phyloP scores from a whole-genome alignment of 2,888 invertebrate genomes.

The Amblyteles armatorius region DNA sequence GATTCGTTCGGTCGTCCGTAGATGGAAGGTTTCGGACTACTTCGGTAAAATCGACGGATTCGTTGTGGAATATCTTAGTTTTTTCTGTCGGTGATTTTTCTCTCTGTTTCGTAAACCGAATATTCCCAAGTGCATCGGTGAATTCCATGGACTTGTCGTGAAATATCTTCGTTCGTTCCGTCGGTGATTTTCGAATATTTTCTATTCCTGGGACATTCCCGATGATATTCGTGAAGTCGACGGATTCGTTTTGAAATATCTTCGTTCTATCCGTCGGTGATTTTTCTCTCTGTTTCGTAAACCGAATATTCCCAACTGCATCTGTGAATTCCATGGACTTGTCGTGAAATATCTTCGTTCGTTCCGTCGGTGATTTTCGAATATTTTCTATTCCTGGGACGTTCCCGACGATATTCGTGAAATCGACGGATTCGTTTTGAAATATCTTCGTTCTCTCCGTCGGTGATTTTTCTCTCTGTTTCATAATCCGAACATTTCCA shows the following conservation, averaged over 20 bases:
- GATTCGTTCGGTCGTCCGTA: no score
- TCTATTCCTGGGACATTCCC: background rate
- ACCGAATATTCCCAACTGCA: no score
- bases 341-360: background rate
- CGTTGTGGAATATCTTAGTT: conserved; percentile 33
- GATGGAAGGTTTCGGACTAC: background rate
- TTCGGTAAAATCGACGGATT: conserved; percentile 19
- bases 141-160: background rate
- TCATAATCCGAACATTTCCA: no score
- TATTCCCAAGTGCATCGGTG: background rate
- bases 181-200: background rate
- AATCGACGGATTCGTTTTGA: conserved; percentile 22
- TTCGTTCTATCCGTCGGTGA: conserved; percentile 24
- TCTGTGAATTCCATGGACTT: background rate
- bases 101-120: no score
- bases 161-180: background rate
- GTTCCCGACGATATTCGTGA: background rate
- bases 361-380: background rate
- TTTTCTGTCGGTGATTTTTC: background rate
- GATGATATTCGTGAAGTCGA: background rate
- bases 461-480: no score
- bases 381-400: background rate
- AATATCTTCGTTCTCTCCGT: conserved; percentile 49
- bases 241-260: conserved; percentile 34
- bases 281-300: no score